Conservation (phyloP, 1,140 invertebrate species). For the Ostrea edulis region DNA sequence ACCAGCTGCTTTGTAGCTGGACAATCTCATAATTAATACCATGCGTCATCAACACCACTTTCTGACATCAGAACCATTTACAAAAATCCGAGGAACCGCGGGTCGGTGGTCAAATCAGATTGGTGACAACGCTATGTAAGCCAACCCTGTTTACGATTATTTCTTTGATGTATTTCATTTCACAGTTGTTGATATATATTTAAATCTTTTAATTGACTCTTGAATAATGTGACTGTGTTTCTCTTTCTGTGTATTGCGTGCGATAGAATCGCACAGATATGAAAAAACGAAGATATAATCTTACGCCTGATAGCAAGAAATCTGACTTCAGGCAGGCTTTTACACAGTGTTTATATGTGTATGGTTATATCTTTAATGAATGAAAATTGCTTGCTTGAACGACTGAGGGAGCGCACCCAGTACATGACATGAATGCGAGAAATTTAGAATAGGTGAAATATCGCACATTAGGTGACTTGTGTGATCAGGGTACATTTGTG, state of each 20-base stretch:
- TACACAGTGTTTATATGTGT: not conserved
- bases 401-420: not conserved
- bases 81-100: not conserved
- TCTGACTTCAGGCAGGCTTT: not conserved
- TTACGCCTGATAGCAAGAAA: not conserved
- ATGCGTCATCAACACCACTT: conserved; percentile 11
- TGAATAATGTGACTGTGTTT: not conserved
- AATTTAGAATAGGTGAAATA: conserved; percentile 23
- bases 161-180: conserved; percentile 34
- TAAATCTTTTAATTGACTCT: conserved; percentile 33
- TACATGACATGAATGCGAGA: not conserved
- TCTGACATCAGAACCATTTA: not conserved
- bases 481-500: not conserved
- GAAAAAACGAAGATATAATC: not conserved
- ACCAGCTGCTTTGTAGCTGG: not conserved
- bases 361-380: not conserved
- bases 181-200: conserved; percentile 20
- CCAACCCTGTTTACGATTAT: not conserved
- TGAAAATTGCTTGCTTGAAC: not conserved
- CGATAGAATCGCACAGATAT: not conserved
- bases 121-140: not conserved
- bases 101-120: not conserved
- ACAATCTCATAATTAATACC: conserved; percentile 8
- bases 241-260: conserved; percentile 15
- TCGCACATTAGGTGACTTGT: not conserved